Percentiles rank a stretch among this genome's conserved stretches.
phyloP scores from a whole-genome alignment of 2,113 vertebrate species.

The Rousettus leschenaultii region DNA sequence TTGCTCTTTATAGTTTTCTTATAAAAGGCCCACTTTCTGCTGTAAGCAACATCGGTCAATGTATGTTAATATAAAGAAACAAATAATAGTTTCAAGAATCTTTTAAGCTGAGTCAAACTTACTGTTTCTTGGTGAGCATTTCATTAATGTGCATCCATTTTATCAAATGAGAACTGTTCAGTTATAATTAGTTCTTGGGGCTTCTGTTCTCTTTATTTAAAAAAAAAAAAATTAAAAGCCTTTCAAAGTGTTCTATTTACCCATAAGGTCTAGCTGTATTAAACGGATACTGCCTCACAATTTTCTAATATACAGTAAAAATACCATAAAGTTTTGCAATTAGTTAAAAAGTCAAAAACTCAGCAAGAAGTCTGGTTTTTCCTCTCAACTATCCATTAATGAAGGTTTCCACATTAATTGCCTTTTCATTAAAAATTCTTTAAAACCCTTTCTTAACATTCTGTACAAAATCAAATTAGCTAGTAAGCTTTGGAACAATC shows the following conservation, averaged over 20 bases:
- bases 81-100: slow-evolving; percentile 15
- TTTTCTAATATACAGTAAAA: slow-evolving; percentile 63
- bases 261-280: slow-evolving; percentile 58
- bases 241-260: slow-evolving; percentile 60
- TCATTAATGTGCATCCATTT: slow-evolving; percentile 45
- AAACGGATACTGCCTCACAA: neutral
- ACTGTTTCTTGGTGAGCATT: slow-evolving; percentile 43
- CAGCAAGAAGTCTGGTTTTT: slow-evolving; percentile 72
- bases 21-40: neutral
- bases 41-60: neutral
- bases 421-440: slow-evolving; percentile 77
- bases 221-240: slow-evolving; percentile 43
- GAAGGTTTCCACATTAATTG: slow-evolving; percentile 76
- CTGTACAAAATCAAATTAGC: slow-evolving; percentile 74
- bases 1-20: neutral
- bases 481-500: slow-evolving; percentile 65
- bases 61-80: neutral
- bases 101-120: slow-evolving; percentile 32
- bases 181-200: slow-evolving; percentile 60
- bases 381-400: slow-evolving; percentile 68
- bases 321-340: slow-evolving; percentile 58
- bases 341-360: slow-evolving; percentile 71
- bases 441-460: slow-evolving; percentile 65
- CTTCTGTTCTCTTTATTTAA: neutral
- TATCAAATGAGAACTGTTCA: slow-evolving; percentile 28